phyloP scores from a whole-genome alignment of 2,888 invertebrate species.

The Ametastegia equiseti region DNA sequence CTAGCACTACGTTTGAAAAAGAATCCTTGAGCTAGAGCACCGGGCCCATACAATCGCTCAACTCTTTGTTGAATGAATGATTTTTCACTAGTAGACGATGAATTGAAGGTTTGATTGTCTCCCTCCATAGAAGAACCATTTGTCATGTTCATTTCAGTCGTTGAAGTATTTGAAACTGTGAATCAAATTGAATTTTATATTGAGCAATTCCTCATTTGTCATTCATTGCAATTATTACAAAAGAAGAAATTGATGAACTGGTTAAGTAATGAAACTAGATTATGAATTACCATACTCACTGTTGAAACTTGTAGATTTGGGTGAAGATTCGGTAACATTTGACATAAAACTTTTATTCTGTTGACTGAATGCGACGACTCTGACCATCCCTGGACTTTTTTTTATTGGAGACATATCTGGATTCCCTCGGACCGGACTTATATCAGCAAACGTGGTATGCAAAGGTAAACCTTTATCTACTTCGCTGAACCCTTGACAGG shows the following conservation, averaged over 20 bases:
- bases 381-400: conserved; percentile 61
- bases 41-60: conserved; percentile 92
- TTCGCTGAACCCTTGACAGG: conserved; percentile 69
- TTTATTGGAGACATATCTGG: conserved; percentile 53
- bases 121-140: conserved; percentile 66
- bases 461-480: conserved; percentile 67
- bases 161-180: conserved; percentile 65
- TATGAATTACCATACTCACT: conserved; percentile 55
- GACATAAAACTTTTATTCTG: conserved; percentile 66
- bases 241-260: background rate
- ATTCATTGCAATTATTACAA: too few species aligned
- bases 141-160: conserved; percentile 64
- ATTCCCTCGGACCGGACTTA: conserved; percentile 67
- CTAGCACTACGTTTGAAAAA: conserved; percentile 76
- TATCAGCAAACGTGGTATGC: conserved; percentile 62
- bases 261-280: background rate
- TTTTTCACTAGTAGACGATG: conserved; percentile 72
- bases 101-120: conserved; percentile 61
- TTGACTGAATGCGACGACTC: conserved; percentile 65
- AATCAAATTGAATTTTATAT: conserved; percentile 47
- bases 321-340: conserved; percentile 65
- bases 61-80: conserved; percentile 93
- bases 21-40: conserved; percentile 91
- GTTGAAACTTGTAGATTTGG: conserved; percentile 61
- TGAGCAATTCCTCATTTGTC: background rate